These are phyloP conservation scores for Cylindroiulus punctatus DNA, from an alignment of 2,888 invertebrate species.

Conservation along the genomic window DNA sequence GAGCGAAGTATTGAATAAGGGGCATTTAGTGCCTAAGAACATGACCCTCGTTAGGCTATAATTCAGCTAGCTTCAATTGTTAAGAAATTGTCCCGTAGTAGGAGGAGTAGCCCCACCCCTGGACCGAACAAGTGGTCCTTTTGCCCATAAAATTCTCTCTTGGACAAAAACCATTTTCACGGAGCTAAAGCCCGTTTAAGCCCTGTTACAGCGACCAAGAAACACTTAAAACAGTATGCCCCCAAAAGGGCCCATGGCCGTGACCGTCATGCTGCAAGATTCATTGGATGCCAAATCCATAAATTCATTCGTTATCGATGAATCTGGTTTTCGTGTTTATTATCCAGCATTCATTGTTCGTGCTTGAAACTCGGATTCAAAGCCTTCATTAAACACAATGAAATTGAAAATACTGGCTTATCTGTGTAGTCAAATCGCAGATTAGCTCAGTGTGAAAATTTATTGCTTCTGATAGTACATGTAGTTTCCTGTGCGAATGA, in stretches of 20 bases:
- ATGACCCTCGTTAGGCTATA: constrained; percentile 56
- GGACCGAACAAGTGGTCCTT: background rate
- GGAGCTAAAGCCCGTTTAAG: background rate
- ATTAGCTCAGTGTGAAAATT: background rate
- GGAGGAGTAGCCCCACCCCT: constrained; percentile 54
- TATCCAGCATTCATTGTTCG: background rate
- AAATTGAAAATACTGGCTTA: constrained; percentile 34
- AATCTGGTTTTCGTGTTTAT: background rate
- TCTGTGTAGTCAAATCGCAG: background rate
- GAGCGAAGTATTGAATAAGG: constrained; percentile 50
- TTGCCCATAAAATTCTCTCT: constrained; percentile 23
- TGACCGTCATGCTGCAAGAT: constrained; percentile 1
- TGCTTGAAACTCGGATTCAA: constrained; percentile 6
- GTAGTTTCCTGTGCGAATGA: background rate
- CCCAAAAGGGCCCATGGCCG: background rate
- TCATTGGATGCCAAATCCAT: background rate
- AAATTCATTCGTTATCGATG: constrained; percentile 5
- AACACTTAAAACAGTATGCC: background rate
- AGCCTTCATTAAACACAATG: constrained; percentile 26
- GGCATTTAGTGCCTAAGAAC: constrained; percentile 48
- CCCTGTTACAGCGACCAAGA: background rate
- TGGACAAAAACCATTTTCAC: constrained; percentile 10
- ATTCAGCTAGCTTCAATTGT: constrained; percentile 55
- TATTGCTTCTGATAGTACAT: background rate
- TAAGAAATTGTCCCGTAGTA: constrained; percentile 49